Evolutionary conservation across 2,888 invertebrate species (phyloP), one percentile per base, ranked within the genome.

Genomic region (Eilema sororculum): DNA sequence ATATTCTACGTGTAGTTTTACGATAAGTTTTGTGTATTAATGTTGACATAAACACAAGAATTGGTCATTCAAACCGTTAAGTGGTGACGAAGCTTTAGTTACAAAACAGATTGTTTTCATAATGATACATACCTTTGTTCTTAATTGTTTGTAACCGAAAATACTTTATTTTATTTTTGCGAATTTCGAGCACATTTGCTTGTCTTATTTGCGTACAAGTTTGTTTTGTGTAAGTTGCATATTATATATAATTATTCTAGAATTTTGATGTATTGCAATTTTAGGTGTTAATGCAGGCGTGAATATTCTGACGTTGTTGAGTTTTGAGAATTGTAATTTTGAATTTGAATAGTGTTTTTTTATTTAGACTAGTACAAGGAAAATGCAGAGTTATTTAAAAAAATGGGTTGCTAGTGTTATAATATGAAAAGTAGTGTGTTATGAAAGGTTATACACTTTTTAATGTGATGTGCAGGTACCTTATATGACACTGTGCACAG

Each of bases 1-100:
- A 78, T 78, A 77, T 64, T 71, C 52, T 30, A 68, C 37, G 10
- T 67, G 58, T 52, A 6, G 41, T 56, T 64, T 64, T 65, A 71
- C 63, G 62, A 63, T 67, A 63, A 58, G 24, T 71, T 58, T 30
- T 63, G 67, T 66, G 56, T 22, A 22, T n/a, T 52, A 66, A 57
- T 62, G 66, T 71, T 67, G 69, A 69, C 69, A 60, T 65, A 33
- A 65, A 69, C 67, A 61, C 22, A 22, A 66, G 37, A 66, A 66
- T 66, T 41, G 28, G 37, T n/a, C 37, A 66, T 68, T 63, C 22
- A 5, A 58, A 52, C 24, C 20, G 30, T 13, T 20, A 10, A 56
- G 20, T 33, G 61, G 33, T 67, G 41, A 59, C 25, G 22, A 65
- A 33, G 58, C 22, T 58, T 41, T 33, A 8, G 25, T 24, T 24